Conservation (phyloP, 2,797 vertebrate species). For the Sphaeramia orbicularis region DNA sequence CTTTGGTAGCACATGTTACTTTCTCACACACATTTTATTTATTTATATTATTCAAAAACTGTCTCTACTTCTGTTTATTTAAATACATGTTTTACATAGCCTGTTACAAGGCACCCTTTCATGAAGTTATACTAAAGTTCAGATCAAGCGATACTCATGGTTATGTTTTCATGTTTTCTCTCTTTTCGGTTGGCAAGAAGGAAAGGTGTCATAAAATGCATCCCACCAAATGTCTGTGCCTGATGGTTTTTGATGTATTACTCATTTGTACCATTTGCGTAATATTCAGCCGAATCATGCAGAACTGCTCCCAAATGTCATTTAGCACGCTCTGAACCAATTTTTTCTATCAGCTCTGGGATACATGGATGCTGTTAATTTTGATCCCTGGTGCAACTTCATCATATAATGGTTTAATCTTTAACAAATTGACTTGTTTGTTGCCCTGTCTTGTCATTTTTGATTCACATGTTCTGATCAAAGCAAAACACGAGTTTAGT, state of each 20-base stretch:
- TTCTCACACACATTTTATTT: not conserved
- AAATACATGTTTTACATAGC: not conserved
- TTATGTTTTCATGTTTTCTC: not conserved
- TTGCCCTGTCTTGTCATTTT: constrained; percentile 17
- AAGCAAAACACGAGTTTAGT: not conserved
- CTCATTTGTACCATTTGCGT: constrained; percentile 34
- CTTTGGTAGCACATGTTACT: not conserved
- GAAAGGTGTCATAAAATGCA: constrained; percentile 18
- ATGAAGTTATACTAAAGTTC: constrained; percentile 5
- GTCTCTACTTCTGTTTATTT: constrained; percentile 3
- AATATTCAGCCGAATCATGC: constrained; percentile 30
- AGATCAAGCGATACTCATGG: not conserved
- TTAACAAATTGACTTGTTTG: constrained; percentile 21
- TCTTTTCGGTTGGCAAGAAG: constrained; percentile 14
- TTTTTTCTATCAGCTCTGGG: constrained; percentile 44
- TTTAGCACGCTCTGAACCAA: constrained; percentile 41
- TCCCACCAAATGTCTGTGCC: constrained; percentile 29
- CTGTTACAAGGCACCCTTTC: not conserved
- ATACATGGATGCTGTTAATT: constrained; percentile 35
- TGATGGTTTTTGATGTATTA: constrained; percentile 35
- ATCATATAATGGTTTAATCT: constrained; percentile 11
- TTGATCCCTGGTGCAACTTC: constrained; percentile 8
- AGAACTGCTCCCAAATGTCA: constrained; percentile 41
- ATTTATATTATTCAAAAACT: not conserved
- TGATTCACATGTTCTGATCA: constrained; percentile 1